Base-by-base conservation (phyloP, 1,140 invertebrate genomes). In the Metaphire vulgaris region DNA sequence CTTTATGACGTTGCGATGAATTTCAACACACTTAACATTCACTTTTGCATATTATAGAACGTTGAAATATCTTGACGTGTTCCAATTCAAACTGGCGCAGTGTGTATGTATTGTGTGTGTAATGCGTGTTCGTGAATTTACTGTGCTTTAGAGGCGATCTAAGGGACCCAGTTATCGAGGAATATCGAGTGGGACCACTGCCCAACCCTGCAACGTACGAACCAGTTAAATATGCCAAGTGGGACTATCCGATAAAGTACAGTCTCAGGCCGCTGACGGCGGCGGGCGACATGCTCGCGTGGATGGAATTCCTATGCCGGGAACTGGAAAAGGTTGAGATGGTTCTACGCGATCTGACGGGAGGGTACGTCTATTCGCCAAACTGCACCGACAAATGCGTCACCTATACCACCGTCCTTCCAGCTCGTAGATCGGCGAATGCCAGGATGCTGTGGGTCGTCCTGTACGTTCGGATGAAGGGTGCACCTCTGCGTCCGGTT, bases 121-220 rank as follows among this genome's bases (percentile, higher is more conserved):
- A n/a, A n/a, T n/a, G n/a, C n/a, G n/a, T n/a, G n/a, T n/a, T n/a
- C n/a, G n/a, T n/a, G n/a, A n/a, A n/a, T n/a, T n/a, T n/a, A n/a
- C n/a, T n/a, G n/a, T n/a, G n/a, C 30, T 69, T 26, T 26, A 69
- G 67, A 26, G 67, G 67, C 26, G 67, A 69, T 69, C 2, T 26
- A 31, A 26, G 6, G 2, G 31, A 31, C 2, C 67, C 67, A 28
- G n/a, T 28, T 2, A 69, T 69, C 26, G 67, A 69, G n/a, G 67
- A 69, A 31, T 69, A 69, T 26, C n/a, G 26, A 31, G 67, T 69
- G n/a, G 67, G 67, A 2, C 67, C 67, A 12, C n/a, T 69, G 26
- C 67, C 67, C 2, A 6, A 31, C 14, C 67, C 67, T 12, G 21
- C 41, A 56, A 56, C 41, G 6, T 56, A 56, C 41, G 6, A 6